A percentile compares a stretch with the other conserved stretches of the same genome.
Evolutionary conservation across 2,113 vertebrate species (phyloP).

Genomic region (Pituophis catenifer): DNA sequence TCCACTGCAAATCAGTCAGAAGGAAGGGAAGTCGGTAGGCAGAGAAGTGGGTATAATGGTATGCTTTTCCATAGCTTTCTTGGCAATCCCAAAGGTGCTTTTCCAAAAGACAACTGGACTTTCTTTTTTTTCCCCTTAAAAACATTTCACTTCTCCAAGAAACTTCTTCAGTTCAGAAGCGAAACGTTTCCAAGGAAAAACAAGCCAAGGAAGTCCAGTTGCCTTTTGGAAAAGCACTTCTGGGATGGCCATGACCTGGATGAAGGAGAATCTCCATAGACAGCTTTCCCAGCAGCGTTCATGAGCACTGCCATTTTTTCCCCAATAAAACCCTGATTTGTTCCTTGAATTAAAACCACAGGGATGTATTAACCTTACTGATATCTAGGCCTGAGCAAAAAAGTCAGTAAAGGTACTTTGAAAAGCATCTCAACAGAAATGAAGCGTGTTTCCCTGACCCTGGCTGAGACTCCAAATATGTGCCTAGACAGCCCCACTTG

Average conservation of each 20-base stretch:
- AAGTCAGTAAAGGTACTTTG: background rate
- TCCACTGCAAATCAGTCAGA: background rate
- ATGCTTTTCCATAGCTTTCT: background rate
- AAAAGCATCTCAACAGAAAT: background rate
- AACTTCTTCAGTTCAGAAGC: no score
- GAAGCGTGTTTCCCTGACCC: background rate
- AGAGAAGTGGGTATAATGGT: background rate
- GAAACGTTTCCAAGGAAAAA: no score
- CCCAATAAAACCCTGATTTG: background rate
- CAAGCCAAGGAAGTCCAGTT: no score
- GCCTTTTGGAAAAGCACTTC: no score
- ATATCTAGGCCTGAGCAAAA: background rate
- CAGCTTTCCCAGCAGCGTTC: background rate
- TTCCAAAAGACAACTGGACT: no score
- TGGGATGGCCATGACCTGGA: background rate
- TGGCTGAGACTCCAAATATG: background rate
- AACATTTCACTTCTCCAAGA: no score
- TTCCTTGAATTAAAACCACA: background rate
- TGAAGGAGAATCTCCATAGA: background rate
- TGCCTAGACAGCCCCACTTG: background rate
- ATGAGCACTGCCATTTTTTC: background rate
- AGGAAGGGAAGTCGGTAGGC: background rate
- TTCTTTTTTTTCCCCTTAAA: no score
- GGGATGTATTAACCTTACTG: background rate
- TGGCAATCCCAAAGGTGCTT: background rate